A percentile compares a stretch with the other conserved stretches of the same genome.
phyloP scores from a whole-genome alignment of 2,113 vertebrate genomes.

The Neomonachus schauinslandi region DNA sequence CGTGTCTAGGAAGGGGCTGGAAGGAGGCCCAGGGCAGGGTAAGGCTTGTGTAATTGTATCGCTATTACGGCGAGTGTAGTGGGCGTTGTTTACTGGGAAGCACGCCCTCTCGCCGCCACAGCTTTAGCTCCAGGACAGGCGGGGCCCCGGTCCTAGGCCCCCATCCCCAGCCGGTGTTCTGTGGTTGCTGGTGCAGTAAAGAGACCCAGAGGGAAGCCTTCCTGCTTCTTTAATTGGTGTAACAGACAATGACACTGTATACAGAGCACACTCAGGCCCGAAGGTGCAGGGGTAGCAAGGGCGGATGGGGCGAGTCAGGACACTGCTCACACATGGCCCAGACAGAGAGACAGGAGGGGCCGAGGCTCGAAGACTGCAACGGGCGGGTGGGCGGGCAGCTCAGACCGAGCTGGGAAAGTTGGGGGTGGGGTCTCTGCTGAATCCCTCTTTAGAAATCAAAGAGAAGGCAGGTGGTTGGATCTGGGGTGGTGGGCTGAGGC shows the following conservation, averaged over 20 bases:
- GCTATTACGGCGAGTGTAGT: fast-evolving
- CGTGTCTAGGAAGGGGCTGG: background rate
- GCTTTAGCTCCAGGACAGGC: background rate
- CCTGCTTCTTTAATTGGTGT: slow-evolving; percentile 91
- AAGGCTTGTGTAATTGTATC: fast-evolving
- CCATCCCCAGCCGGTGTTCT: background rate
- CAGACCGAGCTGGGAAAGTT: background rate
- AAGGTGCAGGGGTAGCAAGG: slow-evolving; percentile 84
- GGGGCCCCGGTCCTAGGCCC: fast-evolving
- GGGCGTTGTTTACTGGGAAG: fast-evolving
- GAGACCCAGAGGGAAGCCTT: slow-evolving; percentile 89
- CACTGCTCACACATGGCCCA: slow-evolving; percentile 77
- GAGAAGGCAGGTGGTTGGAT: slow-evolving; percentile 77
- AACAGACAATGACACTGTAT: slow-evolving; percentile 90
- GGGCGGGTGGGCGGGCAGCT: slow-evolving; percentile 18
- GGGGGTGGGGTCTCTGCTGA: slow-evolving; percentile 68
- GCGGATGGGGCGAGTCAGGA: slow-evolving; percentile 73
- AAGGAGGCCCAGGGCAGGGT: background rate
- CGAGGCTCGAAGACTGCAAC: slow-evolving; percentile 38
- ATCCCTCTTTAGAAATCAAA: slow-evolving; percentile 82
- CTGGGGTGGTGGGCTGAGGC: slow-evolving; percentile 77
- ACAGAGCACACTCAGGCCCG: slow-evolving; percentile 89
- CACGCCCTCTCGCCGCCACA: fast-evolving
- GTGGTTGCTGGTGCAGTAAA: slow-evolving; percentile 27
- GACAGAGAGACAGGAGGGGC: slow-evolving; percentile 41